Base-by-base conservation (phyloP, 2,888 invertebrate genomes). In the Melolontha melolontha region DNA sequence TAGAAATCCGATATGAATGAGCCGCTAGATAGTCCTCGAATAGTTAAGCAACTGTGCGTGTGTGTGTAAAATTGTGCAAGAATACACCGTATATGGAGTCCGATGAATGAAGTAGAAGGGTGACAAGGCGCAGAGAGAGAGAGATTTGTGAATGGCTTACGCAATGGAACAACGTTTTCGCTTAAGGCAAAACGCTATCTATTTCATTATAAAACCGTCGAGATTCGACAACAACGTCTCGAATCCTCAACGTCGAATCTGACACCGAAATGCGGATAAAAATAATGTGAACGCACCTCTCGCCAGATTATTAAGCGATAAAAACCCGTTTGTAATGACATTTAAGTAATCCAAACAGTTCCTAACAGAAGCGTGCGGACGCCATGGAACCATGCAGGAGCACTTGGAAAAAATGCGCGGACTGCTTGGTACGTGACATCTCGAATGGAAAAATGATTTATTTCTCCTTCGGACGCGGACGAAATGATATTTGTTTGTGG, bases 61-160 rank as follows among this genome's bases (percentile, higher is more conserved):
- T 62, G 34, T 49, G 47, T 62, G 47, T 47, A 76, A 77, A 79
- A 78, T 79, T 79, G 79, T 77, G 79, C 77, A 79, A 79, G 77
- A 78, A 74, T 34, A 71, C 70, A 71, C 79, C 78, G 72, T 78
- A 77, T 79, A 79, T 75, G 78, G 79, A 68, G 54, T 75, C 74
- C 75, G 76, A 78, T 79, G 78, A 79, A 79, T 79, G 79, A 78
- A 77, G 73, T 72, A 72, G 71, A 75, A 74, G 77, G 76, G 77
- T 76, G 77, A 77, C 77, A 76, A 71, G 71, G 72, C 68, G 71
- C 70, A 69, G 71, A 76, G 75, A 34, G 6, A 59, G 59, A 34
- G 59, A 62, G 59, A 76, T 77, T 75, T 75, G 76, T 79, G 79
- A 79, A 79, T 79, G 78, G 73, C 71, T 73, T 71, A 70, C 67